phyloP scores from a whole-genome alignment of 2,888 invertebrate species.

The Furcula furcula region DNA sequence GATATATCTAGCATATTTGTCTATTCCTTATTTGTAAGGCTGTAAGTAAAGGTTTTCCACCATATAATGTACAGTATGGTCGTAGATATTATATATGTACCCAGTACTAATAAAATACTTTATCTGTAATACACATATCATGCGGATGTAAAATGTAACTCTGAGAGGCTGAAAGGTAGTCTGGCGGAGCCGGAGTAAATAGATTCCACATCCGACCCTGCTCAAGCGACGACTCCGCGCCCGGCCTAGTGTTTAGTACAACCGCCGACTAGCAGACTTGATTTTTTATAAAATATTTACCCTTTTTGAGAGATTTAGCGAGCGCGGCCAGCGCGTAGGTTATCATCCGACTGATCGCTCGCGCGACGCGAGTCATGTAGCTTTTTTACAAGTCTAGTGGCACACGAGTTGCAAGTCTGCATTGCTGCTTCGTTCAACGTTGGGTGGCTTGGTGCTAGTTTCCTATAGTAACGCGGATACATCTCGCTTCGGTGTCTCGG shows the following conservation, averaged over 20 bases:
- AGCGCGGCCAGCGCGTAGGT: constrained; percentile 37
- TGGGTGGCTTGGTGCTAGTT: constrained; percentile 80
- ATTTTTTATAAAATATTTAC: constrained; percentile 70
- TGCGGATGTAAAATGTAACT: constrained; percentile 65
- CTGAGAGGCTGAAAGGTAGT: constrained; percentile 65
- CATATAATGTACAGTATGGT: constrained; percentile 73
- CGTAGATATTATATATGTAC: constrained; percentile 70
- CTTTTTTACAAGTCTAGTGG: constrained; percentile 54
- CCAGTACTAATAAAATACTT: constrained; percentile 63
- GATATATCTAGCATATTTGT: constrained; percentile 67
- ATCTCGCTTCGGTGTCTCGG: constrained; percentile 79
- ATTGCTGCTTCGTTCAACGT: constrained; percentile 61
- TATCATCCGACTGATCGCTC: constrained; percentile 14
- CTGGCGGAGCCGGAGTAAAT: constrained; percentile 52
- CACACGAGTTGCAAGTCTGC: too few species aligned
- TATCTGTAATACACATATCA: constrained; percentile 79
- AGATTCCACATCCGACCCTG: constrained; percentile 34
- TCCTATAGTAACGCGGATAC: constrained; percentile 61
- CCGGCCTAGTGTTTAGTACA: constrained; percentile 45
- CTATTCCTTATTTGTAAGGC: constrained; percentile 65
- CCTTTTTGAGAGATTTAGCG: constrained; percentile 66
- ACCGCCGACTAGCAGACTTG: constrained; percentile 56
- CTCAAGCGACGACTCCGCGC: constrained; percentile 55
- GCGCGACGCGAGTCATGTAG: constrained; percentile 38
- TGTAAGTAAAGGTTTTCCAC: constrained; percentile 65